Evolutionary conservation across 2,113 vertebrate genomes (phyloP).

Genomic region (Donacobius atricapilla): DNA sequence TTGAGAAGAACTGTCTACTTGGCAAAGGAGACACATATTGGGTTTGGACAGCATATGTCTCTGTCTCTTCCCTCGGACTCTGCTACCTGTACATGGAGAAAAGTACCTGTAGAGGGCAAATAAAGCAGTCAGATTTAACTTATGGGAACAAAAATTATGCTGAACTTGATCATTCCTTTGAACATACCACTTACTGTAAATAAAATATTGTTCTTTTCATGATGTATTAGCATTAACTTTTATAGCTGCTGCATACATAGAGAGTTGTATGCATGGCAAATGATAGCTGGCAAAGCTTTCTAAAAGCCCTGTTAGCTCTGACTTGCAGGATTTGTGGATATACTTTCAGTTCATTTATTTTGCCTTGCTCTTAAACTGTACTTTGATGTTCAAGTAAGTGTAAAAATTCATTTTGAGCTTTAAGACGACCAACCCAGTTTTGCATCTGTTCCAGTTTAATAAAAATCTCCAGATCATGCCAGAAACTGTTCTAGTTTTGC

Average conservation of each 20-base stretch:
- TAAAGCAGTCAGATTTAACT: background rate
- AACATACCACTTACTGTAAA: background rate
- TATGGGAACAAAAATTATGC: background rate
- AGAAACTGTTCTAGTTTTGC: background rate
- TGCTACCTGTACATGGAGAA: background rate
- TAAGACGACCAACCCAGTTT: background rate
- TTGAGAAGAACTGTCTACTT: background rate
- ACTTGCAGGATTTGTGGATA: background rate
- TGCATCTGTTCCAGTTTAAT: background rate
- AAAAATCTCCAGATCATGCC: background rate
- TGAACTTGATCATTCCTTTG: background rate
- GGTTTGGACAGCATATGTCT: background rate
- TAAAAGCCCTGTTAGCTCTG: background rate
- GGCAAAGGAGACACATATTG: background rate
- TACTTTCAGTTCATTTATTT: background rate
- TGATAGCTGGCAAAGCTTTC: background rate
- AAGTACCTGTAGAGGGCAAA: background rate
- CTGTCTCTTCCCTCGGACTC: background rate
- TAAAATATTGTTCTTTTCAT: background rate
- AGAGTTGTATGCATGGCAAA: background rate
- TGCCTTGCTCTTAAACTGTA: background rate
- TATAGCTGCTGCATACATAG: background rate
- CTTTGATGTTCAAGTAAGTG: conserved; percentile 41
- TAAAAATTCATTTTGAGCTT: background rate
- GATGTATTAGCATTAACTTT: background rate